phyloP scores from a whole-genome alignment of 2,113 vertebrate genomes.

The Psittacula cyanocephala region DNA sequence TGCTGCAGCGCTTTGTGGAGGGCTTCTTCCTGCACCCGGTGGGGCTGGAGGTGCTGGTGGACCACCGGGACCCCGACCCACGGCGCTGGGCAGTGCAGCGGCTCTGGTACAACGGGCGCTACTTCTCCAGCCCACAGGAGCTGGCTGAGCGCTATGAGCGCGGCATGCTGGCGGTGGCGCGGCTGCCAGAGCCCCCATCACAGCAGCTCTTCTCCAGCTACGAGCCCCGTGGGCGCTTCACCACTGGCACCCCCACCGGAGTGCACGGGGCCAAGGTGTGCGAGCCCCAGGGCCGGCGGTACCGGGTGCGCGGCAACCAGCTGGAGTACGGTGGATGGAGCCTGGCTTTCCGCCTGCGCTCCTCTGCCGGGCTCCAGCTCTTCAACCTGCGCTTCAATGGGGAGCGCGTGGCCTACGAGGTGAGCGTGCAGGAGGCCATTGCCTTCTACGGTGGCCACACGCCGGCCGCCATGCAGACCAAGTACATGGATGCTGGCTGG shows the following conservation, averaged over 20 bases:
- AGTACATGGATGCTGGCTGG: conserved; percentile 88
- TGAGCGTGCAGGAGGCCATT: conserved; percentile 88
- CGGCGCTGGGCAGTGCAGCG: conserved; percentile 77
- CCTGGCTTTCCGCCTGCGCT: conserved; percentile 84
- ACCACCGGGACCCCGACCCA: conserved; percentile 78
- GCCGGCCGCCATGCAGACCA: conserved; percentile 89
- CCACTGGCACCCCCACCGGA: conserved; percentile 48
- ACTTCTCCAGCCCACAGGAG: conserved; percentile 79
- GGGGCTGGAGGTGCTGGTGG: conserved; percentile 87
- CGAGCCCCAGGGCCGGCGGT: conserved; percentile 82
- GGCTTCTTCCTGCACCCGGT: conserved; percentile 88
- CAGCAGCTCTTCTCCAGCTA: conserved; percentile 80
- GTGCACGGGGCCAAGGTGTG: conserved; percentile 79
- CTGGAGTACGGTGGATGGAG: conserved; percentile 88
- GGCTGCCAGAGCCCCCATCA: conserved; percentile 32
- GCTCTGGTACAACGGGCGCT: conserved; percentile 87
- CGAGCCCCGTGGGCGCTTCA: conserved; percentile 73
- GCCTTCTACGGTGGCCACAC: conserved; percentile 88
- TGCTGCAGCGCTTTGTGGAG: conserved; percentile 84
- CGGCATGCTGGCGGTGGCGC: conserved; percentile 59
- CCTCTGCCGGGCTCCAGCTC: conserved; percentile 85
- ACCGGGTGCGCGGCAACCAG: conserved; percentile 73
- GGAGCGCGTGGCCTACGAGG: conserved; percentile 87
- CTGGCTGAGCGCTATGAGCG: conserved; percentile 74
- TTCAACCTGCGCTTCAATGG: conserved; percentile 85